These are phyloP conservation scores for Serrognathus titanus DNA, from an alignment of 2,888 invertebrate species.

Conservation along the genomic window DNA sequence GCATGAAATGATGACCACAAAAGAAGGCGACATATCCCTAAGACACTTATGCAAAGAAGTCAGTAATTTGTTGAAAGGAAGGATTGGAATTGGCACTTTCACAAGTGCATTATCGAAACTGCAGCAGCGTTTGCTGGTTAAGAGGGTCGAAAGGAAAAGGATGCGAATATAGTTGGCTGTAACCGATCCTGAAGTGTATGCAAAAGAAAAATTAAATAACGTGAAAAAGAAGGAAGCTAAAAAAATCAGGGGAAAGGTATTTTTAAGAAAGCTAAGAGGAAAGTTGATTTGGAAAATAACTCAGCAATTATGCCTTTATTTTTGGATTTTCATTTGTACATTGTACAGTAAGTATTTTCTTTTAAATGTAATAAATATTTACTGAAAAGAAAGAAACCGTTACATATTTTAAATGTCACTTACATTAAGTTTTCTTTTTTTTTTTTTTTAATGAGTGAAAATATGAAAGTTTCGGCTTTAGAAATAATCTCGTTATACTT, in stretches of 20 bases:
- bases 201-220: slow-evolving; percentile 77
- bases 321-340: not conserved
- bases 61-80: slow-evolving; percentile 68
- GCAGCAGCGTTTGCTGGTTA: slow-evolving; percentile 66
- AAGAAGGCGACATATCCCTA: slow-evolving; percentile 62
- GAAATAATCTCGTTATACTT: no score
- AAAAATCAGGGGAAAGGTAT: slow-evolving; percentile 57
- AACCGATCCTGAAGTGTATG: slow-evolving; percentile 77
- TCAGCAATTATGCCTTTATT: slow-evolving; percentile 25
- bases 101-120: slow-evolving; percentile 64
- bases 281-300: slow-evolving; percentile 24
- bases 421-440: no score
- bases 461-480: no score
- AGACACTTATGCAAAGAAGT: slow-evolving; percentile 71
- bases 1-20: slow-evolving; percentile 72
- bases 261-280: slow-evolving; percentile 40
- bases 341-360: not conserved
- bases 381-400: no score
- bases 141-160: slow-evolving; percentile 73
- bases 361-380: no score
- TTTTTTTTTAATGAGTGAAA: no score
- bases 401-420: no score
- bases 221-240: slow-evolving; percentile 78
- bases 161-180: slow-evolving; percentile 68
- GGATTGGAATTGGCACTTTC: slow-evolving; percentile 73